Evolutionary conservation across 2,888 invertebrate genomes (phyloP).

Genomic region (Romanomermis culicivorax): DNA sequence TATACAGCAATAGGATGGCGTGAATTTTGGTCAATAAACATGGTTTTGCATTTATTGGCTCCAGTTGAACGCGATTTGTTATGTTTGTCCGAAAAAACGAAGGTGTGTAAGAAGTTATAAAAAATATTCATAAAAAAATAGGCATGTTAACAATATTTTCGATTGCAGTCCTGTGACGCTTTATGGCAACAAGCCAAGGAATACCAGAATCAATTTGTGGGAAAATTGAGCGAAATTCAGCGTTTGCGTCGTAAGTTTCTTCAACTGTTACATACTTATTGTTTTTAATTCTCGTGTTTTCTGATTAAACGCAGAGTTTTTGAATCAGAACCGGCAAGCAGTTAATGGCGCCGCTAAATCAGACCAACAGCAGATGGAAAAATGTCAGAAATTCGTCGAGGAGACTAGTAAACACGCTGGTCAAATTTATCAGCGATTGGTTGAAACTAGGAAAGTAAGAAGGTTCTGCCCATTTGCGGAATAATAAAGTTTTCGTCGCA

Average conservation of each 20-base stretch:
- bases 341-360: not conserved
- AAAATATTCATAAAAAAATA: too few relatives aligned
- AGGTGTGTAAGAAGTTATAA: too few relatives aligned
- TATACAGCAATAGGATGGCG: too few relatives aligned
- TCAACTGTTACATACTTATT: not conserved
- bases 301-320: not conserved
- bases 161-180: conserved; percentile 3
- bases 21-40: too few relatives aligned
- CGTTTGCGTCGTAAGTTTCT: conserved; percentile 2
- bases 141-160: too few relatives aligned
- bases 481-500: not conserved
- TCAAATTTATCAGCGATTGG: conserved; percentile 3
- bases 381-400: conserved; percentile 1
- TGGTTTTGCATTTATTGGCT: too few relatives aligned
- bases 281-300: not conserved
- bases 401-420: conserved; percentile 6
- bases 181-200: conserved; percentile 9
- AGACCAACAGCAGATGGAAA: not conserved
- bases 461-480: not conserved
- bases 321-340: not conserved
- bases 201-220: conserved; percentile 8
- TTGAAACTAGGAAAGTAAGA: conserved; percentile 5
- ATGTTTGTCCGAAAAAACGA: too few relatives aligned
- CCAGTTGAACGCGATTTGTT: too few relatives aligned
- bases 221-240: conserved; percentile 9